Conservation (phyloP, 30 jellyfish, hydroid and myxozoan genomes). For the Cassiopea andromeda region DNA sequence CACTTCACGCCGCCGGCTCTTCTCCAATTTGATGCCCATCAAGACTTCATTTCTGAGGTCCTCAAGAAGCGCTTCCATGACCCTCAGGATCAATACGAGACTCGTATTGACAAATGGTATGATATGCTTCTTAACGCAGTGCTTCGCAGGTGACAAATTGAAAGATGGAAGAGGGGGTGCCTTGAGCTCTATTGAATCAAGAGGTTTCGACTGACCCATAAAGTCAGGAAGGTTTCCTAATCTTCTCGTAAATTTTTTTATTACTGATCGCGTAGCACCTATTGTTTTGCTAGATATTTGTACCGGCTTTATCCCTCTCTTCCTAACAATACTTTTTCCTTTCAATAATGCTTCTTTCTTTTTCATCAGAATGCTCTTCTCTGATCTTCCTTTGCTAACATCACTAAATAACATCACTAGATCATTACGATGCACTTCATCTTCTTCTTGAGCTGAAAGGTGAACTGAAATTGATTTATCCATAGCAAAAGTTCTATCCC, state of each 20-base stretch:
- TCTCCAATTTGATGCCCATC: constrained; percentile 13
- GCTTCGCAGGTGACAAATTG: constrained; percentile 33
- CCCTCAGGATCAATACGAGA: constrained; percentile 80
- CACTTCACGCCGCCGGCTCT: background rate
- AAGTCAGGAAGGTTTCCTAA: background rate
- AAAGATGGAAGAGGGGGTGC: constrained; percentile 77
- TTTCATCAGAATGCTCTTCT: background rate
- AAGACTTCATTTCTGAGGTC: constrained; percentile 65
- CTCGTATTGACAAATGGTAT: constrained; percentile 41
- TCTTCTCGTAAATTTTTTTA: constrained; percentile 8
- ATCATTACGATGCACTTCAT: too few relatives aligned
- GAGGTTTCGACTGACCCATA: background rate
- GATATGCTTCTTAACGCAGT: background rate
- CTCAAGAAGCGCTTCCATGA: constrained; percentile 75
- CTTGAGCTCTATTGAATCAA: background rate
- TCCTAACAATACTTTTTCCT: constrained; percentile 4
- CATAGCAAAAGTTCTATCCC: too few relatives aligned
- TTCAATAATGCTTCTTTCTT: background rate
- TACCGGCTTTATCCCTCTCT: background rate
- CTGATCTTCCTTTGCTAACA: background rate
- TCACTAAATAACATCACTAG: background rate
- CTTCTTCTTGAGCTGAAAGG: too few relatives aligned
- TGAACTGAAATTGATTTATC: too few relatives aligned
- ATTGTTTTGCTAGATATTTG: background rate
- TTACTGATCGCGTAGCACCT: background rate